Percentiles rank a stretch among this genome's conserved stretches.
Conservation (phyloP, 2,797 vertebrate genomes). For the Tokudaia tokunoshimensis region DNA sequence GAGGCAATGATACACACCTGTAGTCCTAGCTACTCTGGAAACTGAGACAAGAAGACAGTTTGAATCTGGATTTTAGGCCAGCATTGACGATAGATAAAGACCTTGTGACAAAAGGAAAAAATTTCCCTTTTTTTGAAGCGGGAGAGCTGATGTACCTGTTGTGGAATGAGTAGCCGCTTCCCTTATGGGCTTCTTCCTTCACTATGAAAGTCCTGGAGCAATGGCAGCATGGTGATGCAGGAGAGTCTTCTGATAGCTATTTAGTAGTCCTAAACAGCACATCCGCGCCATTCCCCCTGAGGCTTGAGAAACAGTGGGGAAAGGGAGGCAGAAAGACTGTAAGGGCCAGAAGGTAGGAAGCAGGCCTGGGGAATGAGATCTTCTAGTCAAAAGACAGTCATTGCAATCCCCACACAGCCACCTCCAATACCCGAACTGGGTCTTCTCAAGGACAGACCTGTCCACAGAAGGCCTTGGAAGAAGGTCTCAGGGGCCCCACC, state of each 20-base stretch:
- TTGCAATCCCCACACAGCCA: no score
- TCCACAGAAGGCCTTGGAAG: no score
- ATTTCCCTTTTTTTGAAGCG: background rate
- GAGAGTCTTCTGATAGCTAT: accelerated
- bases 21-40: background rate
- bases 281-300: background rate
- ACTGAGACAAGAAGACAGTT: background rate
- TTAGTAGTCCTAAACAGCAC: background rate
- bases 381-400: background rate
- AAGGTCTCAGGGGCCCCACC: background rate
- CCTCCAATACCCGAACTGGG: background rate
- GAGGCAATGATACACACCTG: no score
- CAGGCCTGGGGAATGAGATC: background rate
- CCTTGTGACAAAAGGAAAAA: background rate
- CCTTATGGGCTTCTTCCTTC: background rate
- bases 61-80: background rate
- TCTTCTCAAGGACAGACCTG: background rate
- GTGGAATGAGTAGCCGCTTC: background rate
- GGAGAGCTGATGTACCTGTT: background rate
- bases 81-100: background rate
- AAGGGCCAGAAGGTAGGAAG: background rate
- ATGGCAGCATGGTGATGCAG: no score
- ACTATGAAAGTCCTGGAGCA: background rate
- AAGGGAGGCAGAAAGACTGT: background rate
- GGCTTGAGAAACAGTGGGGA: background rate